phyloP scores from a whole-genome alignment of 2,888 invertebrate genomes.

The Tanaodytes sp. region DNA sequence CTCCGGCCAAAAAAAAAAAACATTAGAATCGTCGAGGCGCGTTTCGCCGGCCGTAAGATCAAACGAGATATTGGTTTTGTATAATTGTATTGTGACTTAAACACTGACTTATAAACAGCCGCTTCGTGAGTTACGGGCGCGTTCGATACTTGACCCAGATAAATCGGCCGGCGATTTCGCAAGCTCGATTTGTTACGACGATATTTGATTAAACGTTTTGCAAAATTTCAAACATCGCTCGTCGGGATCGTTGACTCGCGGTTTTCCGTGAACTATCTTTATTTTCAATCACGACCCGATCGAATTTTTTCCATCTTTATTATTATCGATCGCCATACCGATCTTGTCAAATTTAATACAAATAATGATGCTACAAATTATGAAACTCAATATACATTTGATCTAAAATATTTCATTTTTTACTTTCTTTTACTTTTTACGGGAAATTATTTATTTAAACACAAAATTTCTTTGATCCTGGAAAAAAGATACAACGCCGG shows the following conservation, averaged over 20 bases:
- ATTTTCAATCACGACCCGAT: no score
- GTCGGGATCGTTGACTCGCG: constrained; percentile 27
- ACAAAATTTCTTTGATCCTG: no score
- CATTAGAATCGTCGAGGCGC: constrained; percentile 48
- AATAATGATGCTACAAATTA: no score
- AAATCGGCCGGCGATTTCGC: constrained; percentile 46
- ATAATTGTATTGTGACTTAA: constrained; percentile 54
- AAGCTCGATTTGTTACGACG: constrained; percentile 51
- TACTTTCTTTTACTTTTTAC: no score
- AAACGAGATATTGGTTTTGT: constrained; percentile 50
- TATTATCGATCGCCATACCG: no score
- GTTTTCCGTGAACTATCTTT: constrained; percentile 33
- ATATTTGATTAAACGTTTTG: constrained; percentile 52
- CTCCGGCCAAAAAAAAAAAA: constrained; percentile 48
- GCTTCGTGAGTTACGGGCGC: constrained; percentile 53
- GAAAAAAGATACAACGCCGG: no score
- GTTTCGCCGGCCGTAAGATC: constrained; percentile 45
- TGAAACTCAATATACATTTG: no score
- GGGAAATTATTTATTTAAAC: no score
- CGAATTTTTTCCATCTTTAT: no score
- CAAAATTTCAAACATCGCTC: constrained; percentile 41
- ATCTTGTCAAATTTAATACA: no score
- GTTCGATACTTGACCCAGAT: constrained; percentile 53
- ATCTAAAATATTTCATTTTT: no score
- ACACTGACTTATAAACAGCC: constrained; percentile 51